Conservation (phyloP, 2,113 vertebrate genomes). For the Lepus americanus region DNA sequence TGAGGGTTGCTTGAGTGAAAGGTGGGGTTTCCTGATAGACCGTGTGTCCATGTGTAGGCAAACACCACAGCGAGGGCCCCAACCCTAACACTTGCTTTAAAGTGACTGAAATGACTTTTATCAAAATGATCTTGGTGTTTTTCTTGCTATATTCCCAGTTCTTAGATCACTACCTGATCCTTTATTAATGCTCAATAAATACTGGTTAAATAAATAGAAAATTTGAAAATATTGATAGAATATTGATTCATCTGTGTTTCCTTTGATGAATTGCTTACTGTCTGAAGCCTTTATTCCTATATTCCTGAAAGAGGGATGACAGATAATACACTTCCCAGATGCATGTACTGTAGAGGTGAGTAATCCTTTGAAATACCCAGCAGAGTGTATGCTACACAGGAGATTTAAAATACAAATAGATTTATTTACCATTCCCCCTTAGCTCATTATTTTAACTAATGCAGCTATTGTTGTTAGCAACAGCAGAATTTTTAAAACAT, state of each 20-base stretch:
- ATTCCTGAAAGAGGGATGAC: not conserved
- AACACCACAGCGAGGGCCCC: not conserved
- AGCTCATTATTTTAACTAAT: not conserved
- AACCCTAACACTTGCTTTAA: not conserved
- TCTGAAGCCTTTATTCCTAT: not conserved
- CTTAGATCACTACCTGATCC: not conserved
- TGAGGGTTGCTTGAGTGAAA: not conserved
- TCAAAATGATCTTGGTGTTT: not conserved
- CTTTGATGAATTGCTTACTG: not conserved
- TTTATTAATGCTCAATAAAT: not conserved
- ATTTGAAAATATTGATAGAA: slow-evolving; percentile 31
- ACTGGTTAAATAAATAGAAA: not conserved
- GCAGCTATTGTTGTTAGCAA: not conserved
- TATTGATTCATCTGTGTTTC: not conserved
- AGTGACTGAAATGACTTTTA: not conserved
- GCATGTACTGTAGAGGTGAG: not conserved
- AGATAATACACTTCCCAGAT: not conserved
- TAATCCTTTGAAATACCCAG: not conserved
- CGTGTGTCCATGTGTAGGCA: not conserved
- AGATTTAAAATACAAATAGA: not conserved
- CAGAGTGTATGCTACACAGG: not conserved
- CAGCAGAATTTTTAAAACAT: not conserved
- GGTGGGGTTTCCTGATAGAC: not conserved
- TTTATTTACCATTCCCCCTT: not conserved
- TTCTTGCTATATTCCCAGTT: not conserved